Conservation (phyloP, 2,888 invertebrate species). For the Cyaniris semiargus region DNA sequence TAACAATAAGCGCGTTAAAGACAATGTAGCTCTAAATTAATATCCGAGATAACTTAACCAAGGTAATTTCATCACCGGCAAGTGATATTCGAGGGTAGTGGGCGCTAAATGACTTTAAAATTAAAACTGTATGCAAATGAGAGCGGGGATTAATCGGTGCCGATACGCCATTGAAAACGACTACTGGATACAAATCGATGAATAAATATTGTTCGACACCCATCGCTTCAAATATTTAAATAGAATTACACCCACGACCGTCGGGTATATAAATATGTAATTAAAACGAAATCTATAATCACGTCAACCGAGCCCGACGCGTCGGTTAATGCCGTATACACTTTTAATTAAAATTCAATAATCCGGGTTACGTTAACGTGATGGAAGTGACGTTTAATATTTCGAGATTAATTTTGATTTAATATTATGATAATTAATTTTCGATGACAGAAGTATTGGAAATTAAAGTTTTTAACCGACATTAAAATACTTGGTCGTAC, state of each 20-base stretch:
- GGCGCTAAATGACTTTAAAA: slow-evolving; percentile 75
- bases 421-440: neutral
- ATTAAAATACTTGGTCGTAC: neutral
- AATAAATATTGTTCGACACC: slow-evolving; percentile 67
- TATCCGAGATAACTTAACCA: slow-evolving; percentile 38
- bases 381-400: slow-evolving; percentile 6
- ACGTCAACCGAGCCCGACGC: neutral
- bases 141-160: slow-evolving; percentile 66
- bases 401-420: neutral
- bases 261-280: slow-evolving; percentile 10
- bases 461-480: neutral
- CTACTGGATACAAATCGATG: slow-evolving; percentile 74
- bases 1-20: slow-evolving; percentile 11
- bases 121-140: slow-evolving; percentile 78
- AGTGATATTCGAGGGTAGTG: slow-evolving; percentile 69
- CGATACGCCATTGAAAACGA: slow-evolving; percentile 62
- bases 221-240: slow-evolving; percentile 48
- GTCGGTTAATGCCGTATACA: neutral
- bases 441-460: neutral
- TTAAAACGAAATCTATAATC: slow-evolving; percentile 25
- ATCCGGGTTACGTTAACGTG: neutral
- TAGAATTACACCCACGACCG: neutral
- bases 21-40: neutral
- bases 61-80: slow-evolving; percentile 72
- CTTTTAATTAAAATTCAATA: slow-evolving; percentile 24